Base-by-base conservation (phyloP, 2,888 invertebrate genomes). In the Macrophya annulata region DNA sequence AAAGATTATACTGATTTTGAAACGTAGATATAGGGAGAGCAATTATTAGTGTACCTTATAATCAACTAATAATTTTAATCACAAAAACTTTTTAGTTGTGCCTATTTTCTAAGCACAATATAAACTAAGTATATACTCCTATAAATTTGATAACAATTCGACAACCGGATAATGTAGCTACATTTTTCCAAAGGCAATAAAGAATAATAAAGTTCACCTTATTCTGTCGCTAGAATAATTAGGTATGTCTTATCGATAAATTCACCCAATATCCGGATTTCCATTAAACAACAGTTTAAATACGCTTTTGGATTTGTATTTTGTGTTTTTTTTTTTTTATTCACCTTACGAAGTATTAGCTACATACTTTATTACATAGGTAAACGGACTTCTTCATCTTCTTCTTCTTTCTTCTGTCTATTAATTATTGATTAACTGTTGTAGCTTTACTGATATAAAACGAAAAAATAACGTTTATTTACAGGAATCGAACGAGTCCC, bases 291-390 rank as follows among this genome's bases (percentile, higher is more conserved):
- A 83, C 21, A 68, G 83, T 71, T 83, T 12, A 45, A 85, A 76
- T 15, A 76, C 84, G 62, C 76, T 74, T n/a, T 84, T 17, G 65
- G 65, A 77, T 77, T 85, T 43, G 65, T 25, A 85, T 85, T 71
- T 85, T 84, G 59, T 76, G 51, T 88, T 91, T 31, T 31, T 31
- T 31, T 31, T 31, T 31, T 31, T 92, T 93, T 93, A 93, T 93
- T 93, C 88, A 89, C 85, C 90, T 92, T 90, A 92, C 89, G 90
- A 91, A 91, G 89, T 90, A 90, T 90, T 92, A 93, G 92, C 92
- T 93, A 93, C 92, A 93, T 91, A 89, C 90, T 91, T 91, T 90
- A 89, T 90, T 92, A 90, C 92, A 92, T 90, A 90, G 88, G 88
- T 91, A 92, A 92, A 92, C 90, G 89, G 88, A 87, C 85, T 87